phyloP scores from a whole-genome alignment of 1,140 invertebrate genomes.

The Hycleus phaleratus region DNA sequence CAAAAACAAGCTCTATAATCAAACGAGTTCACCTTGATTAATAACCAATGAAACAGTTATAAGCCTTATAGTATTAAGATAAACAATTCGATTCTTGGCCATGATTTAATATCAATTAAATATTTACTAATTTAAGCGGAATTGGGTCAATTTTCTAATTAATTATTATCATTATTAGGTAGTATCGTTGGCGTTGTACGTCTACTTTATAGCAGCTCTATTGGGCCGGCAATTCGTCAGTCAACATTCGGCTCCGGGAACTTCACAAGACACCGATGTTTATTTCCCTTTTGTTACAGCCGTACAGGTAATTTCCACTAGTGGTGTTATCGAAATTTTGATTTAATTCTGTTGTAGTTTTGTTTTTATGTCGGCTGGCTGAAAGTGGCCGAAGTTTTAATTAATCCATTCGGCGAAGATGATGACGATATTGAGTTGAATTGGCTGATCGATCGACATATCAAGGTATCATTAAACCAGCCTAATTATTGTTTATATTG shows the following conservation, averaged over 20 bases:
- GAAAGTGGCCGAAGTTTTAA: slow-evolving; percentile 86
- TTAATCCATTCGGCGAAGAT: slow-evolving; percentile 90
- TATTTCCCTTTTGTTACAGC: slow-evolving; percentile 91
- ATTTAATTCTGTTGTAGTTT: slow-evolving; percentile 59
- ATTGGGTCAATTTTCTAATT: no score
- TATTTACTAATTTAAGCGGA: no score
- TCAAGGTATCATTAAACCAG: slow-evolving; percentile 55
- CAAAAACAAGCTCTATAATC: no score
- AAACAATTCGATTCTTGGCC: no score
- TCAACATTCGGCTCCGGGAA: slow-evolving; percentile 45
- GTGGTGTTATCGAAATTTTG: no score
- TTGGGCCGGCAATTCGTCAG: slow-evolving; percentile 73
- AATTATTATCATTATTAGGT: slow-evolving; percentile 55
- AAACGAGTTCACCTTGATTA: no score
- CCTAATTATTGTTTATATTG: no score
- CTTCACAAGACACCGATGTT: slow-evolving; percentile 68
- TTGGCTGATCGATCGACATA: slow-evolving; percentile 82
- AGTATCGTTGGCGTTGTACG: slow-evolving; percentile 83
- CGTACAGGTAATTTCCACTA: slow-evolving; percentile 57
- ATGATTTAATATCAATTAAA: no score
- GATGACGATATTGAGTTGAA: slow-evolving; percentile 91
- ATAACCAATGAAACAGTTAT: no score
- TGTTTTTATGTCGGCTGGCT: slow-evolving; percentile 96
- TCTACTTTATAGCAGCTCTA: slow-evolving; percentile 83
- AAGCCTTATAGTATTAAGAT: no score